Percentiles rank a stretch among this genome's conserved stretches.
Conservation (phyloP, 2,113 vertebrate genomes). For the Atherinomorus stipes region DNA sequence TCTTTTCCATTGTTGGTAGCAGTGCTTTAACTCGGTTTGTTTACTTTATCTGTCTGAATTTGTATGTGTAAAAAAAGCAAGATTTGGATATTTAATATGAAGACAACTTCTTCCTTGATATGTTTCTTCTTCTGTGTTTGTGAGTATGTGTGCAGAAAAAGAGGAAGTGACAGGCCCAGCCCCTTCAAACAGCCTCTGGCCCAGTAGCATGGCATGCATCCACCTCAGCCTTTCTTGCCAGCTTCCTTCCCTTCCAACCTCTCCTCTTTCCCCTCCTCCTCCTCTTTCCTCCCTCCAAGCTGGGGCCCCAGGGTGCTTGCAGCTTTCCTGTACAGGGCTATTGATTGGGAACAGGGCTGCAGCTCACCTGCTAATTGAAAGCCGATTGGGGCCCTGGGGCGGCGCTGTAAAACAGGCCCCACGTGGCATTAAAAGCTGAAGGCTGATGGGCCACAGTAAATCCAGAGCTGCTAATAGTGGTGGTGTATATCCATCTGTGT, state of each 20-base stretch:
- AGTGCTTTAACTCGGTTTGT: slow-evolving; percentile 18
- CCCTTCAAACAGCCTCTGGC: slow-evolving; percentile 58
- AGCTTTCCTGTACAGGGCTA: slow-evolving; percentile 73
- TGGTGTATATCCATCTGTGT: slow-evolving; percentile 73
- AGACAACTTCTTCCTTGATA: slow-evolving; percentile 15
- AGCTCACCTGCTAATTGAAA: slow-evolving; percentile 86
- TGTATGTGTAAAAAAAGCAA: slow-evolving; percentile 14
- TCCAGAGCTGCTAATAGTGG: slow-evolving; percentile 76
- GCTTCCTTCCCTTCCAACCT: slow-evolving; percentile 27
- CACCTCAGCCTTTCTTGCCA: slow-evolving; percentile 57
- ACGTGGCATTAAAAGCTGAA: slow-evolving; percentile 80
- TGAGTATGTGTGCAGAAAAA: slow-evolving; percentile 17
- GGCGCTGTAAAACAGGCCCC: slow-evolving; percentile 81
- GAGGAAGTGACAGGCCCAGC: slow-evolving; percentile 58
- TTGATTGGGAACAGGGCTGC: slow-evolving; percentile 81
- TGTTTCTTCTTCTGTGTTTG: slow-evolving; percentile 3
- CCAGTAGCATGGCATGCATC: slow-evolving; percentile 55
- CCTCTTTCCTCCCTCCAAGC: slow-evolving; percentile 55
- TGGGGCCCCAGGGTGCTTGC: slow-evolving; percentile 66
- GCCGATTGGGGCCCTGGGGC: slow-evolving; percentile 81
- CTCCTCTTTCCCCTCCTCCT: slow-evolving; percentile 26
- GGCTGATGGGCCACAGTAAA: slow-evolving; percentile 78
- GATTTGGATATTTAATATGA: slow-evolving; percentile 19
- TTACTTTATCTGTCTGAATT: slow-evolving; percentile 21
- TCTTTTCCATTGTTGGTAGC: slow-evolving; percentile 19